phyloP scores from a whole-genome alignment of 2,888 invertebrate species.

The Lingula anatina region DNA sequence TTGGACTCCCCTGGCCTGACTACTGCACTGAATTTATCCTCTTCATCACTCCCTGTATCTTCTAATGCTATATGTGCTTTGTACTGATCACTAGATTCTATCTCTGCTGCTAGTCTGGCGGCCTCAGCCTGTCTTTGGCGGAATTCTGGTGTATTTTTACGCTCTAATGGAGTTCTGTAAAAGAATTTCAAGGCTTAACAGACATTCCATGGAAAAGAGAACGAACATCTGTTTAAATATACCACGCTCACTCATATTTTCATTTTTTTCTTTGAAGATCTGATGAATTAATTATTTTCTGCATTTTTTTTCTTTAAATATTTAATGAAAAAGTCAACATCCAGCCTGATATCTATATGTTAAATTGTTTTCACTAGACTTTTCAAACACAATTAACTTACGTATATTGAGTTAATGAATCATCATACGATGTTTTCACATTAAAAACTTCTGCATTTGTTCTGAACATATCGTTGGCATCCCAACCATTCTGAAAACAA shows the following conservation, averaged over 20 bases:
- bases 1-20: slow-evolving; percentile 53
- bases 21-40: slow-evolving; percentile 80
- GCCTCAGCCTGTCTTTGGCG: slow-evolving; percentile 82
- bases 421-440: slow-evolving; percentile 87
- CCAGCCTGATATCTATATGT: no score
- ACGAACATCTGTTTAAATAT: not conserved
- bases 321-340: no score
- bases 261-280: no score
- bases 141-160: slow-evolving; percentile 81
- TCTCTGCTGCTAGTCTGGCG: slow-evolving; percentile 84
- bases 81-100: slow-evolving; percentile 79
- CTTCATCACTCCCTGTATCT: slow-evolving; percentile 69
- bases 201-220: not conserved
- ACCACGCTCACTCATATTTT: no score
- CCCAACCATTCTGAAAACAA: slow-evolving; percentile 77
- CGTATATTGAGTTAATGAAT: slow-evolving; percentile 86
- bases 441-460: slow-evolving; percentile 89
- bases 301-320: no score
- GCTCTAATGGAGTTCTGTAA: slow-evolving; percentile 67
- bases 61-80: slow-evolving; percentile 79
- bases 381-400: no score
- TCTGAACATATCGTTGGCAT: slow-evolving; percentile 92
- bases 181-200: slow-evolving; percentile 2
- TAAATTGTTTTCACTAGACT: no score
- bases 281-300: no score